phyloP scores from a whole-genome alignment of 2,797 vertebrate genomes.

The Crenuchus spilurus region DNA sequence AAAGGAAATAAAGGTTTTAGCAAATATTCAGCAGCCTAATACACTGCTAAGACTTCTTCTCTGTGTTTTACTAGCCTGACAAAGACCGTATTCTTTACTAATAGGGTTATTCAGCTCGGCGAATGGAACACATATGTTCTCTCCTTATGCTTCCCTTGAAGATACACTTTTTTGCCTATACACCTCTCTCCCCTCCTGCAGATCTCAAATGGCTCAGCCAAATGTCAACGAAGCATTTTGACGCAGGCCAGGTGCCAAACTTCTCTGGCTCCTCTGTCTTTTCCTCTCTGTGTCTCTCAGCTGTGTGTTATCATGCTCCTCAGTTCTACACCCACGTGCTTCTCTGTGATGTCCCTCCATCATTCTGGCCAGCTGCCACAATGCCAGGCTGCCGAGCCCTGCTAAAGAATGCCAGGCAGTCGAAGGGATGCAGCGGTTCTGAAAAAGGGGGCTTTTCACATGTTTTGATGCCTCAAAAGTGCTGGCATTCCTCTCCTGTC shows the following conservation, averaged over 20 bases:
- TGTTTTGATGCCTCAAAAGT: conserved; percentile 46
- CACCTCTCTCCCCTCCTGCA: neutral
- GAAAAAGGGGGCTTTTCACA: conserved; percentile 33
- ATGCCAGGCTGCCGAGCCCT: neutral
- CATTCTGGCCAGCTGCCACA: conserved; percentile 37
- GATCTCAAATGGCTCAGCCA: neutral
- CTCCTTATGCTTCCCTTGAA: neutral
- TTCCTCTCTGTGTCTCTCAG: neutral
- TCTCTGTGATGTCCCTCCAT: conserved; percentile 41
- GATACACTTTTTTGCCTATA: neutral
- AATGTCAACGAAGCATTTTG: conserved; percentile 35
- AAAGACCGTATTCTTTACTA: neutral
- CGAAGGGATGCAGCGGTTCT: conserved; percentile 2
- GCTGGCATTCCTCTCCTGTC: conserved; percentile 46
- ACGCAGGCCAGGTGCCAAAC: conserved; percentile 25
- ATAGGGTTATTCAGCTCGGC: neutral
- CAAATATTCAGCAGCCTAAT: neutral
- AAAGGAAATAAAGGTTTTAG: neutral
- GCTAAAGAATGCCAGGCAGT: conserved; percentile 46
- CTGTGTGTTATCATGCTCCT: conserved; percentile 24
- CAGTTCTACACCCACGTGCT: conserved; percentile 18
- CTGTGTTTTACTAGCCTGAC: neutral
- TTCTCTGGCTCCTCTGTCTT: neutral
- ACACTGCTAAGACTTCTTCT: neutral
- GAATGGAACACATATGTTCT: conserved; percentile 9